Percentiles rank a stretch among this genome's conserved stretches.
phyloP scores from a whole-genome alignment of 2,888 invertebrate genomes.

The Gymnocheta viridis region DNA sequence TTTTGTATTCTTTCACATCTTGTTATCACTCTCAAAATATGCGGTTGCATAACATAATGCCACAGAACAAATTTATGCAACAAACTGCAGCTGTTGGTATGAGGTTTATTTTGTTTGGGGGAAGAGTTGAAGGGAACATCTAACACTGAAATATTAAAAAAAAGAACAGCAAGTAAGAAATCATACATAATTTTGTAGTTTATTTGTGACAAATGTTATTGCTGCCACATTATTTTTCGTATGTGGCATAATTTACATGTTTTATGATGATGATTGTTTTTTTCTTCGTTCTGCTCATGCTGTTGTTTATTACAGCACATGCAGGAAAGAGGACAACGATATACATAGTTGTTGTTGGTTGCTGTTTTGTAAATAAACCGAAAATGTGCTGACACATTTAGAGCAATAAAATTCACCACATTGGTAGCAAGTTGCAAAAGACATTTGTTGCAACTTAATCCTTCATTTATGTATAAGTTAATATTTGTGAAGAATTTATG shows the following conservation, averaged over 20 bases:
- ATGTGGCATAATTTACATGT: constrained; percentile 51
- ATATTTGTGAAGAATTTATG: constrained; percentile 10
- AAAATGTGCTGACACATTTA: constrained; percentile 65
- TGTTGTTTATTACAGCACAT: neutral
- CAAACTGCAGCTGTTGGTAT: constrained; percentile 8
- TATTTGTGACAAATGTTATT: constrained; percentile 38
- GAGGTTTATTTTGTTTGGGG: neutral
- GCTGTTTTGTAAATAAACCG: constrained; percentile 8
- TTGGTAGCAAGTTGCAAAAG: constrained; percentile 31
- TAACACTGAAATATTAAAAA: neutral
- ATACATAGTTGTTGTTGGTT: neutral
- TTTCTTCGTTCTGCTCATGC: neutral
- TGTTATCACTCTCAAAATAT: constrained; percentile 28
- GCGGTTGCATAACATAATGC: constrained; percentile 10
- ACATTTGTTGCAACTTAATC: neutral
- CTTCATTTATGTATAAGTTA: neutral
- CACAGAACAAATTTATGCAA: constrained; percentile 15
- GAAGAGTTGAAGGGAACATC: neutral
- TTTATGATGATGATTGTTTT: constrained; percentile 2
- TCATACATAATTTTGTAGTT: constrained; percentile 55
- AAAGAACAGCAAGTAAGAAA: constrained; percentile 23
- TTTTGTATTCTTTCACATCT: constrained; percentile 13
- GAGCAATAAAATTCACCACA: constrained; percentile 66
- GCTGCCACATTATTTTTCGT: constrained; percentile 14
- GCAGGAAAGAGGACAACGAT: neutral